Base-by-base conservation (phyloP, 2,113 vertebrate species). In the Eubucco bourcierii region DNA sequence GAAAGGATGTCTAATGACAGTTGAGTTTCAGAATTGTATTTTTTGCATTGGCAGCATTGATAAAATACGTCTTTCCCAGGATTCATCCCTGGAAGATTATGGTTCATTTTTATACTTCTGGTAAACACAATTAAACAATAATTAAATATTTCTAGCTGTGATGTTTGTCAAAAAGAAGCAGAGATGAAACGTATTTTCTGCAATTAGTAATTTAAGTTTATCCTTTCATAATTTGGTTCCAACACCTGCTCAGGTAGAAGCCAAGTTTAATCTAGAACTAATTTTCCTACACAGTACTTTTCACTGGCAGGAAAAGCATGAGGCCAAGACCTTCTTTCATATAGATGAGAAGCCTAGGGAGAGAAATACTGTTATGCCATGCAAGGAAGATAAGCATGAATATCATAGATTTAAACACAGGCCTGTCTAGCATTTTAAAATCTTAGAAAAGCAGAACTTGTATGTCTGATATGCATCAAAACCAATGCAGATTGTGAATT, bases 41-140 rank as follows among this genome's bases (percentile, higher is more conserved):
- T 33, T 79, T 17, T 85, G 9, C 29, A 29, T 89, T 87, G 60
- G 58, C n/a, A 83, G 11, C 25, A 77, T 24, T 90, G 58, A 74
- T 91, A 81, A 71, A 76, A 79, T 88, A 81, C 71, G 63, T 74
- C 21, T 83, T 85, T 78, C 41, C 47, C 63, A 81, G 58, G 84
- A 93, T 76, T 79, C 29, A 73, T 44, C 44, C 28, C 41, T 90
- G 41, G 59, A 80, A 90, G 50, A 80, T 83, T 90, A 61, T 60
- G 72, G 23, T 58, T 87, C 87, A 86, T 88, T 27, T 59, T 47
- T 47, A 33, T 73, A 75, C 19, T 94, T 89, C 64, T 89, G 33
- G 65, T 93, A 94, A 95, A 85, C 83, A 90, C 78, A 93, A 95
- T 91, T 90, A 93, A 94, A 83, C 46, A 95, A 88, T 93, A 93